Conservation (phyloP, 2,888 invertebrate genomes). For the Oeneis ivallda region DNA sequence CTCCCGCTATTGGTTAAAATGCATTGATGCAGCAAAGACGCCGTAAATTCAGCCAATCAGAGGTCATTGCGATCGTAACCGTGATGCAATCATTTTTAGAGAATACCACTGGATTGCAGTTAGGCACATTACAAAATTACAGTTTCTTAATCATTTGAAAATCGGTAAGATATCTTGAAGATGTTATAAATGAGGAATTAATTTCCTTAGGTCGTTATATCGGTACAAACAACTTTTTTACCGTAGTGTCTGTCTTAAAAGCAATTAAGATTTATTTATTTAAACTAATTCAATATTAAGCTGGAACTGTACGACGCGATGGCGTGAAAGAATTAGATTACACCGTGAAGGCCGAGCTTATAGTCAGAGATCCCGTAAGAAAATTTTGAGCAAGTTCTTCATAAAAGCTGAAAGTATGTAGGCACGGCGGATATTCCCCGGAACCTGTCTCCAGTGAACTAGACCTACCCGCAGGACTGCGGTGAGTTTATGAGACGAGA, state of each 20-base stretch:
- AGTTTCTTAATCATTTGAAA: not conserved
- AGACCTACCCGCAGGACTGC: not conserved
- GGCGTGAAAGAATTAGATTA: conserved; percentile 22
- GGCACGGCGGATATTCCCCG: not conserved
- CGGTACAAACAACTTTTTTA: not conserved
- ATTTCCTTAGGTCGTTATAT: not conserved
- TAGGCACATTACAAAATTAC: no score
- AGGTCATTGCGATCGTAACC: no score
- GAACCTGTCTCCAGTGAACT: not conserved
- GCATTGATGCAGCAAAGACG: no score
- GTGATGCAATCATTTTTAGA: no score
- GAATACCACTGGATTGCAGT: no score
- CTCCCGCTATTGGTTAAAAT: no score
- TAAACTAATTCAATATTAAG: not conserved
- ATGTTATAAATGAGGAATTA: not conserved
- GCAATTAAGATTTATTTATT: not conserved
- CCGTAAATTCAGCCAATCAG: no score
- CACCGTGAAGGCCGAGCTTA: conserved; percentile 17
- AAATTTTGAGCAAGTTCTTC: not conserved
- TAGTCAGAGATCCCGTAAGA: not conserved
- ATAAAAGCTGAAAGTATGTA: not conserved
- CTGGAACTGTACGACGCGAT: not conserved
- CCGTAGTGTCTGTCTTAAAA: not conserved
- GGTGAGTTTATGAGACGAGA: not conserved
- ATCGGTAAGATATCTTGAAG: not conserved